phyloP scores from a whole-genome alignment of 1,140 invertebrate genomes.

The Euglossa dilemma region DNA sequence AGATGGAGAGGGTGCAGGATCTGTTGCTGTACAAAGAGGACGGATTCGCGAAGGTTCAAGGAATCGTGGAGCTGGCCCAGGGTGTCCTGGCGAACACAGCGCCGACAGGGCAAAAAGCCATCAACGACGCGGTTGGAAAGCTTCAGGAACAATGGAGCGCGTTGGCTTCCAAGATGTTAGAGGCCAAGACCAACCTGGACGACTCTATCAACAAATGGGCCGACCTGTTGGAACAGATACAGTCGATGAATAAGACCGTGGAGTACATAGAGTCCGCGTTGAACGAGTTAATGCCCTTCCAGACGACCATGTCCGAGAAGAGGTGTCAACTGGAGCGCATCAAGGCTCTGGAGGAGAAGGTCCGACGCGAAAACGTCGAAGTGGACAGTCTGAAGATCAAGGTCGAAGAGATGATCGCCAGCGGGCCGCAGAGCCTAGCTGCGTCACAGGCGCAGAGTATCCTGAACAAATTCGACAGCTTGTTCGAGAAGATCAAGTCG shows the following conservation, averaged over 20 bases:
- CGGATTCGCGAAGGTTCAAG: constrained; percentile 93
- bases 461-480: constrained; percentile 84
- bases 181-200: constrained; percentile 93
- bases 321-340: constrained; percentile 92
- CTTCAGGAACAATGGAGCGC: constrained; percentile 95
- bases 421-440: constrained; percentile 91
- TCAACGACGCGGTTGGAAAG: constrained; percentile 91
- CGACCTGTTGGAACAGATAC: constrained; percentile 93
- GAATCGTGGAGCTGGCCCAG: constrained; percentile 93
- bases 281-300: constrained; percentile 88
- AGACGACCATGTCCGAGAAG: constrained; percentile 92
- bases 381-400: constrained; percentile 94
- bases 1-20: constrained; percentile 93
- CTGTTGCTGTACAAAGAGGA: constrained; percentile 94
- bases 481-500: constrained; percentile 84
- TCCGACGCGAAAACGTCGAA: constrained; percentile 95
- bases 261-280: constrained; percentile 89
- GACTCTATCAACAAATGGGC: constrained; percentile 95
- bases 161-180: constrained; percentile 93
- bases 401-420: constrained; percentile 93
- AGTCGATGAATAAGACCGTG: constrained; percentile 91
- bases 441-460: constrained; percentile 93
- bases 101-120: constrained; percentile 91
- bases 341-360: constrained; percentile 93
- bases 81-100: constrained; percentile 96